Conservation (phyloP, 2,797 vertebrate species). For the Etheostoma nigrum region DNA sequence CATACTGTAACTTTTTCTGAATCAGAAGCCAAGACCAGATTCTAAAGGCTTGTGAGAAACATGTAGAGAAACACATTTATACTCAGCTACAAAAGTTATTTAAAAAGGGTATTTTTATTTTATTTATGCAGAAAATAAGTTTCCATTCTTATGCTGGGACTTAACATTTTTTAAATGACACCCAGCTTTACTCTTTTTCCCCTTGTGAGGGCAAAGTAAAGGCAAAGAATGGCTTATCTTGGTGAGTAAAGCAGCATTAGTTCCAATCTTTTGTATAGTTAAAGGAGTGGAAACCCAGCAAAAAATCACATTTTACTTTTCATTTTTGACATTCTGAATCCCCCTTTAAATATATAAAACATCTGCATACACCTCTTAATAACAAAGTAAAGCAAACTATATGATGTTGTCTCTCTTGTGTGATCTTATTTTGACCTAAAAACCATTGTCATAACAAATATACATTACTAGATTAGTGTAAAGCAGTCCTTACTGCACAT, state of each 20-base stretch:
- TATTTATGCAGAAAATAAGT: slow-evolving; percentile 2
- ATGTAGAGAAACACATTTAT: not conserved
- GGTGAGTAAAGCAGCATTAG: not conserved
- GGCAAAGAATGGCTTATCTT: not conserved
- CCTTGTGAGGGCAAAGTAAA: not conserved
- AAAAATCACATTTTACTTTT: not conserved
- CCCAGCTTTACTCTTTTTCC: not conserved
- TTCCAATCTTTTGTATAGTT: not conserved
- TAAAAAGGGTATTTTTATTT: not conserved
- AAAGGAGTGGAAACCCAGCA: too few relatives aligned
- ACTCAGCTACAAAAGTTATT: not conserved
- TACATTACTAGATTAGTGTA: not conserved
- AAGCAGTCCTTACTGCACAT: not conserved
- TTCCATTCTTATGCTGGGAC: not conserved
- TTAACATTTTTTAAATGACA: not conserved
- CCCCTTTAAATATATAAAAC: not conserved
- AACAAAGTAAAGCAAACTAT: not conserved
- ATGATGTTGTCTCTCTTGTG: not conserved
- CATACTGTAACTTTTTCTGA: not conserved
- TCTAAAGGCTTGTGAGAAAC: not conserved
- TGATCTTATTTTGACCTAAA: not conserved
- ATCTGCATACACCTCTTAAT: not conserved
- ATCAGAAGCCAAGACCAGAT: not conserved
- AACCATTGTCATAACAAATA: too few relatives aligned
- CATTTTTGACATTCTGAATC: not conserved